Base-by-base conservation (phyloP, 2,888 invertebrate genomes). In the Bruchidius siliquastri region DNA sequence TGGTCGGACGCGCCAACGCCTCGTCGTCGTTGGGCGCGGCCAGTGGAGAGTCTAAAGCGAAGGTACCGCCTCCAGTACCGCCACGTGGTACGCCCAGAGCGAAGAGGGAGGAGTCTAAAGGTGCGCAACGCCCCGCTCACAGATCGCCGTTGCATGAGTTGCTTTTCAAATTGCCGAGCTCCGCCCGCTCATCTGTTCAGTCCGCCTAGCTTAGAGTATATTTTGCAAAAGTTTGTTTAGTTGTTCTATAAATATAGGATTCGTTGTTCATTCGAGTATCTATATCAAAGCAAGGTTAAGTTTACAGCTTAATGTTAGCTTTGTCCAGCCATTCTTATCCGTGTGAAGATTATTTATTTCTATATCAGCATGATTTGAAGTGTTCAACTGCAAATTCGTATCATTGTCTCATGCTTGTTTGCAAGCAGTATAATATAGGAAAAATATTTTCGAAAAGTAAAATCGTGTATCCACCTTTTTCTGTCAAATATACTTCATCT, bases 41-140 rank as follows among this genome's bases (percentile, higher is more conserved):
- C 8, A 13, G 18, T 13, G 49, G 49, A 3, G 26, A 26, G 8
- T 26, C 26, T 72, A 93, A 93, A 86, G 90, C 92, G 81, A 93
- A 93, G 86, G 91, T 95, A 68, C 96, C 96, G 68, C 96, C 96
- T 73, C 96, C 96, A 22, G 96, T 96, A 72, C 96, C 96, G 73
- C 96, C 96, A 2, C 89, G 96, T 81, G 94, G 94, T 74, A 93
- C 93, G 26, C 93, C 93, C 69, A 92, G 92, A 85, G 87, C 88
- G 74, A 90, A 90, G 86, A 87, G 90, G 67, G 89, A 89, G 68
- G 88, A 86, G 74, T 77, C 22, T 2, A 86, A 86, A 86, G 86
- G 86, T 85, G 86, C 81, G 85, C 75, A 73, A 72, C 68, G 68
- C 49, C 74, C 26, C 26, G 26, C 26, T 8, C 26, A 26, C 26